Percentiles rank a stretch among this genome's conserved stretches.
These are phyloP conservation scores for Limnephilus auricula DNA, from an alignment of 2,888 invertebrate species.

Conservation along the genomic window DNA sequence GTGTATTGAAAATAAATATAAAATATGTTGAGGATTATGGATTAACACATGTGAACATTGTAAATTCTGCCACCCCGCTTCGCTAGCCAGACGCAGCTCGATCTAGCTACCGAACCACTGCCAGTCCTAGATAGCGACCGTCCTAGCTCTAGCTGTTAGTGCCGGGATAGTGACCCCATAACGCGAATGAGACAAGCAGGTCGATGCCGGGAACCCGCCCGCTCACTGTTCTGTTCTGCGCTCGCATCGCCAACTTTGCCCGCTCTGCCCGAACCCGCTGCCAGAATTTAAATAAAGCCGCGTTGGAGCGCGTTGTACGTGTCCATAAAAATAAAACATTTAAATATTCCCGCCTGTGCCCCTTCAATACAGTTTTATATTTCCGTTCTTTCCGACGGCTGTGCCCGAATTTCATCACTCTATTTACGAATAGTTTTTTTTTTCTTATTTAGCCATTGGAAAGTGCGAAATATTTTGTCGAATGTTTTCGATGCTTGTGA, in stretches of 20 bases:
- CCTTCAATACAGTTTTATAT: not conserved
- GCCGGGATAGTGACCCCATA: not conserved
- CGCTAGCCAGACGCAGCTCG: not conserved
- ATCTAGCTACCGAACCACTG: not conserved
- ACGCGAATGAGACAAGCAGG: not conserved
- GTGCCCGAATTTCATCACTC: no score
- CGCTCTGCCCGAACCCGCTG: not conserved
- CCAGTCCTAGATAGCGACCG: not conserved
- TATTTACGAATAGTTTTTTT: no score
- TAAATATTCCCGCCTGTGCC: not conserved
- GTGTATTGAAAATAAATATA: not conserved
- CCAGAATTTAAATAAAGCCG: not conserved
- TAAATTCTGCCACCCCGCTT: not conserved
- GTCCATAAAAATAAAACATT: not conserved
- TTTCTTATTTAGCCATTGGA: no score
- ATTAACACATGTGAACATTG: not conserved
- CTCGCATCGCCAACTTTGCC: not conserved
- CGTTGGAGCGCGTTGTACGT: not conserved
- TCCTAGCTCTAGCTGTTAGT: not conserved
- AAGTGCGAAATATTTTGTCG: no score
- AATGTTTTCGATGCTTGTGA: no score
- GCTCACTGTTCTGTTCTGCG: no score
- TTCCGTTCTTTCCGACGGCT: not conserved
- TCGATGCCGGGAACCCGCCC: not conserved
- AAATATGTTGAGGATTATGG: not conserved